Evolutionary conservation across 2,113 vertebrate genomes (phyloP).

Genomic region (Thalassoma bifasciatum): DNA sequence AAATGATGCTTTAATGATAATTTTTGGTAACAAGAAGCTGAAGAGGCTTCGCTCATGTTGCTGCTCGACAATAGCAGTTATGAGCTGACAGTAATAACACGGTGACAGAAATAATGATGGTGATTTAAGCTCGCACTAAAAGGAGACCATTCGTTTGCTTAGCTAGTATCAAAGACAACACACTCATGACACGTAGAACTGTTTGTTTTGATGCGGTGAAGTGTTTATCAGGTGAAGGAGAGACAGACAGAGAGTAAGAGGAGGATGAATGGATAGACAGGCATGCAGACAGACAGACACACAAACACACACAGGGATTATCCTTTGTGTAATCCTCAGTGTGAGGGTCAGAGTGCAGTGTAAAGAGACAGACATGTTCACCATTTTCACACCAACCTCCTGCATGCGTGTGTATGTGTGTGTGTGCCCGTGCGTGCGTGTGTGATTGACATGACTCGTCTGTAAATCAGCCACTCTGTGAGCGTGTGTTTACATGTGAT

Average conservation of each 20-base stretch:
- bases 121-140: slow-evolving; percentile 25
- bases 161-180: slow-evolving; percentile 14
- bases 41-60: not conserved
- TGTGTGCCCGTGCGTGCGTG: not conserved
- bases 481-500: not conserved
- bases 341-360: slow-evolving; percentile 69
- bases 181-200: not conserved
- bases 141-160: slow-evolving; percentile 42
- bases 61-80: slow-evolving; percentile 26
- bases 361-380: slow-evolving; percentile 56
- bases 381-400: slow-evolving; percentile 63
- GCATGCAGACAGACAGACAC: slow-evolving; percentile 26
- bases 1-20: not conserved
- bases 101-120: slow-evolving; percentile 47
- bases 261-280: slow-evolving; percentile 27
- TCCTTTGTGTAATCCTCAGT: slow-evolving; percentile 76
- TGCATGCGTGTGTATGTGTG: not conserved
- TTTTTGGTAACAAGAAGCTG: not conserved
- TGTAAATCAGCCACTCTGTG: not conserved
- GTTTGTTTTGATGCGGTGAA: not conserved
- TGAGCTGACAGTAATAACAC: slow-evolving; percentile 48
- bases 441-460: not conserved
- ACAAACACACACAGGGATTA: slow-evolving; percentile 72
- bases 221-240: slow-evolving; percentile 23
- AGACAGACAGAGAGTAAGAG: slow-evolving; percentile 7